These are phyloP conservation scores for Kuschelorhynchus macadamiae DNA, from an alignment of 2,888 invertebrate species.

Conservation along the genomic window DNA sequence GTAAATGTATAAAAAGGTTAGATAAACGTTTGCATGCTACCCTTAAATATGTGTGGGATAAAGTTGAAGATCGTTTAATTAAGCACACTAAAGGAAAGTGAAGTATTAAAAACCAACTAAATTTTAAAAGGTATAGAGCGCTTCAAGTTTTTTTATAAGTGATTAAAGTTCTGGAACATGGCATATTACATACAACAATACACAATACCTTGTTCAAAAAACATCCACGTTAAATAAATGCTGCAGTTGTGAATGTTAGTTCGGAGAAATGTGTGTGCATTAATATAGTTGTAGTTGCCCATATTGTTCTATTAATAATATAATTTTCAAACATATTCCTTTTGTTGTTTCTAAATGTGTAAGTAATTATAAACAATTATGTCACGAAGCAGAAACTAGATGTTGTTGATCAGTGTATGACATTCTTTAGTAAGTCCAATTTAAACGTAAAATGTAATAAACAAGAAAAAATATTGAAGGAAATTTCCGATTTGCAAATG, in stretches of 20 bases:
- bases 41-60: neutral
- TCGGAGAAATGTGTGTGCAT: neutral
- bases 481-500: neutral
- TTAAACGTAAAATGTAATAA: neutral
- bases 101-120: neutral
- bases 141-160: neutral
- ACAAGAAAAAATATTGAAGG: neutral
- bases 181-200: neutral
- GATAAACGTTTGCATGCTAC: constrained; percentile 7
- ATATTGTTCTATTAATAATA: neutral
- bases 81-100: neutral
- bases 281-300: neutral
- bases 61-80: neutral
- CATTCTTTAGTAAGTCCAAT: neutral
- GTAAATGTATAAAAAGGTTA: constrained; percentile 9
- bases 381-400: neutral
- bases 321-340: neutral
- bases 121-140: neutral
- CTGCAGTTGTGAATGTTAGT: neutral
- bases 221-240: neutral
- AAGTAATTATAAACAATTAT: neutral
- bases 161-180: neutral
- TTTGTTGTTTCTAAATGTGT: no score
- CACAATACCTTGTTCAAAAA: neutral
- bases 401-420: neutral